Percentiles rank a stretch among this genome's conserved stretches.
Evolutionary conservation across 2,113 vertebrate genomes (phyloP).

Genomic region (Raphicerus campestris): DNA sequence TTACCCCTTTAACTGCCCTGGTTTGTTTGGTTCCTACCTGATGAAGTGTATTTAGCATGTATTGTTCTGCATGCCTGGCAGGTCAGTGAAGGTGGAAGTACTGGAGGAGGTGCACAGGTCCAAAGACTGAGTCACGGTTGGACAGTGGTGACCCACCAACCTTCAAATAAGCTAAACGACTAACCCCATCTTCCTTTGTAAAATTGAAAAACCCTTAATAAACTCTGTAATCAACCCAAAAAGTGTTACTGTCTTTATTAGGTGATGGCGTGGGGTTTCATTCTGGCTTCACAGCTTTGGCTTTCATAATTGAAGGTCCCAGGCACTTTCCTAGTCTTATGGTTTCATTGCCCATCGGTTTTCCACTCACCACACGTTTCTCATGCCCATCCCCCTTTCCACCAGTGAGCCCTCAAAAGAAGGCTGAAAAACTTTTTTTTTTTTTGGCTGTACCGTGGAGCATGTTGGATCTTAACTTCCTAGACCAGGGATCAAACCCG

Average conservation of each 20-base stretch:
- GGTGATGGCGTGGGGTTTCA: not conserved
- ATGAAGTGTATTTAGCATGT: not conserved
- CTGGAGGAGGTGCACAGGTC: not conserved
- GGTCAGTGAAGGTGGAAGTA: not conserved
- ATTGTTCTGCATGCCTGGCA: not conserved
- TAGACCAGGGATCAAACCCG: not conserved
- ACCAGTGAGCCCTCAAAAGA: not conserved
- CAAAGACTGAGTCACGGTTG: not conserved
- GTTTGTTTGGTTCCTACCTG: not conserved
- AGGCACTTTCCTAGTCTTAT: not conserved
- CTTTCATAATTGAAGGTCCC: not conserved
- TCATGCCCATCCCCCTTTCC: not conserved
- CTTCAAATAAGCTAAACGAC: not conserved
- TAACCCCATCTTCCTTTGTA: not conserved
- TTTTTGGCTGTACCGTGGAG: not conserved
- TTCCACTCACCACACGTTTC: not conserved
- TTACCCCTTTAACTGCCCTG: not conserved
- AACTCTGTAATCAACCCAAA: conserved; percentile 1
- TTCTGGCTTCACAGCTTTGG: not conserved
- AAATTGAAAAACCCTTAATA: not conserved
- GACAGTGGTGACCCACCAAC: no score
- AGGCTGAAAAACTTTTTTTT: not conserved
- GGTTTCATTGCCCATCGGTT: not conserved
- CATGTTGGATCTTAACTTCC: not conserved
- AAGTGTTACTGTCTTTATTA: not conserved